Evolutionary conservation across 2,888 invertebrate species (phyloP), one percentile per base, ranked within the genome.

Genomic region (Temnothorax rugatulus): DNA sequence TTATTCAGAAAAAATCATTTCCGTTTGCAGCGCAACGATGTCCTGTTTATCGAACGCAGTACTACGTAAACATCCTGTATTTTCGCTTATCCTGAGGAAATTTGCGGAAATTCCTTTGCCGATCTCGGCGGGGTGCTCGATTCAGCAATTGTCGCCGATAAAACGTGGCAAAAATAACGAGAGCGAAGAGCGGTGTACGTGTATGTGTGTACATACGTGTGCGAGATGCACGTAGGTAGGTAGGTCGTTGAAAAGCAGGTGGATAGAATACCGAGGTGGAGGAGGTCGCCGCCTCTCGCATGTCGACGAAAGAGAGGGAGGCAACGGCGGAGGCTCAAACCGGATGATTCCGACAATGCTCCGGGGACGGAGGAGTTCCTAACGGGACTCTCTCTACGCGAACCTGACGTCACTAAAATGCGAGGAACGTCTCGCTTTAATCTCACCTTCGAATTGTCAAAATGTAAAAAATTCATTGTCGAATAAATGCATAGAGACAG

Each of bases 341-440:
- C 87, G 86, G 84, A 89, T 85, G 87, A 87, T 90, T 90, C 88
- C 84, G 83, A 85, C 90, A 84, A 86, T 77, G 75, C 81, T 74
- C 61, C 79, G 57, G 63, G 74, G 63, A 54, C 83, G 83, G 79
- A 68, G 82, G 86, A 90, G 75, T 87, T 69, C 71, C 74, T 90
- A 90, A 90, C 90, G 90, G 90, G 88, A 90, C 86, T 77, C 68
- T 61, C 74, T 89, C 87, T 85, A 88, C 86, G 89, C 85, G 83
- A 61, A 86, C 44, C 82, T 89, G 90, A 90, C 90, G 90, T 90
- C 90, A 90, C 66, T 59, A 69, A 84, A 85, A 81, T 63, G 69
- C 85, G 50, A 75, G 34, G 76, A 85, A 84, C 84, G 63, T 86
- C 54, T 61, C 59, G 41, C 54, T 52, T 57, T 34, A 41, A 44